These are phyloP conservation scores for Manis crassicaudata DNA, from an alignment of 2,797 vertebrate species.

Conservation along the genomic window DNA sequence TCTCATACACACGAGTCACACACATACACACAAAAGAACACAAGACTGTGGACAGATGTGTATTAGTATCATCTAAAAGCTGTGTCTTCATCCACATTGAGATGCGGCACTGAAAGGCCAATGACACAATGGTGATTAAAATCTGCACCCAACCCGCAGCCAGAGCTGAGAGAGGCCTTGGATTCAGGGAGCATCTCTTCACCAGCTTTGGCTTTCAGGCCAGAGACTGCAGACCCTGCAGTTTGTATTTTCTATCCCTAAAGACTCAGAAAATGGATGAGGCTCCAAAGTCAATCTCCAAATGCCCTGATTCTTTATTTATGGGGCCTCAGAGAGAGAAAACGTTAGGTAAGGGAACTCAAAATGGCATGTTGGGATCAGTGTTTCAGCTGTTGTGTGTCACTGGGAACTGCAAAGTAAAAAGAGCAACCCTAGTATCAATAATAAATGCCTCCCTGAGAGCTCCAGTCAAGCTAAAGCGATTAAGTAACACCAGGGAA, in stretches of 20 bases:
- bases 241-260: neutral
- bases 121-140: neutral
- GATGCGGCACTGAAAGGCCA: neutral
- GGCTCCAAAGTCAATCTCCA: neutral
- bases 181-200: neutral
- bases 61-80: neutral
- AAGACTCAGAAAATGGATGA: neutral
- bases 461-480: constrained; percentile 15
- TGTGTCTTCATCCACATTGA: neutral
- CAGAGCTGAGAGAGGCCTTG: neutral
- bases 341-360: constrained; percentile 23
- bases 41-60: neutral
- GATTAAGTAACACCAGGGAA: constrained; percentile 43
- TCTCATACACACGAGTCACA: neutral
- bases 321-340: neutral
- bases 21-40: neutral
- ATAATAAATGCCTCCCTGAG: constrained; percentile 45
- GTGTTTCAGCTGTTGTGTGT: constrained; percentile 55
- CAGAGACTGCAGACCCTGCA: neutral
- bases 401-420: constrained; percentile 48
- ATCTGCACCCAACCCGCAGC: neutral
- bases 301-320: constrained; percentile 55
- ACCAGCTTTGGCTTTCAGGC: neutral
- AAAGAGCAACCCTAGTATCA: constrained; percentile 54
- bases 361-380: neutral